Percentiles rank a stretch among this genome's conserved stretches.
phyloP scores from a whole-genome alignment of 2,888 invertebrate genomes.

The Synanthedon tipuliformis region DNA sequence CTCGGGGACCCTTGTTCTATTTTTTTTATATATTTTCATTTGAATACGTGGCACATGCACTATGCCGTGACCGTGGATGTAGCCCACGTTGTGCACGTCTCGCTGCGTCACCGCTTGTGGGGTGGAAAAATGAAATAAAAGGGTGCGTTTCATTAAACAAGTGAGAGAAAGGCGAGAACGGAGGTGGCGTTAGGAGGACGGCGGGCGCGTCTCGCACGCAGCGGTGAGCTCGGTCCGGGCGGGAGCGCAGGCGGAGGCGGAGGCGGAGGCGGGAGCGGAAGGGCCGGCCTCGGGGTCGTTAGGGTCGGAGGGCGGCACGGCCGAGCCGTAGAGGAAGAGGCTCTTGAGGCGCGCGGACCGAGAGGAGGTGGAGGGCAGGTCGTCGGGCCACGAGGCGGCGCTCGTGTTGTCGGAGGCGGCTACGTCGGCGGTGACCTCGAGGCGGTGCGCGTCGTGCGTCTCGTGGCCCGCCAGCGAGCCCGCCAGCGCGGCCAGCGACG shows the following conservation, averaged over 20 bases:
- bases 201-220: neutral
- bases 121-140: no score
- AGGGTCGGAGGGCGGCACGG: slow-evolving; percentile 36
- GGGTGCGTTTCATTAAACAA: no score
- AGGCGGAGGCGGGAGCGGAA: slow-evolving; percentile 35
- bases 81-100: no score
- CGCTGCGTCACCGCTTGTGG: no score
- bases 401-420: slow-evolving; percentile 32
- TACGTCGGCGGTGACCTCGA: slow-evolving; percentile 46
- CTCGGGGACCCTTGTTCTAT: no score
- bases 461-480: slow-evolving; percentile 53
- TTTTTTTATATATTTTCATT: no score
- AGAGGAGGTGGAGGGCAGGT: slow-evolving; percentile 40
- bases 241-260: slow-evolving; percentile 31
- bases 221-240: slow-evolving; percentile 10
- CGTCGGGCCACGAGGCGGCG: slow-evolving; percentile 38
- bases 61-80: no score
- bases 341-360: slow-evolving; percentile 41
- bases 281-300: slow-evolving; percentile 31
- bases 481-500: slow-evolving; percentile 56
- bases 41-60: no score
- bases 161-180: neutral
- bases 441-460: slow-evolving; percentile 16
- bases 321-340: slow-evolving; percentile 55
- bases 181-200: neutral